A percentile compares a stretch with the other conserved stretches of the same genome.
Evolutionary conservation across 2,888 invertebrate species (phyloP).

Genomic region (Amphimallon solstitiale): DNA sequence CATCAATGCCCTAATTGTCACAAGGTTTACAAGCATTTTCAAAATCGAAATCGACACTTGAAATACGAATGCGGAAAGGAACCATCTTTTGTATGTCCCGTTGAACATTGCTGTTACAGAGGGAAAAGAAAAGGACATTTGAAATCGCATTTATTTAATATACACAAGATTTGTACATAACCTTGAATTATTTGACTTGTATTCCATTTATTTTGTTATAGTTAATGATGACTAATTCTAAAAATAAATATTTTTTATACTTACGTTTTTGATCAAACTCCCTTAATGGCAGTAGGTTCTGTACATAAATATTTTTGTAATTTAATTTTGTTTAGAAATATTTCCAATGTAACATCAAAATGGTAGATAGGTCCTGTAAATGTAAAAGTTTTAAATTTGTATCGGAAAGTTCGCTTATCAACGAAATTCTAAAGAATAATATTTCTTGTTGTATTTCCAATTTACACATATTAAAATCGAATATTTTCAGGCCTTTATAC

Average conservation of each 20-base stretch:
- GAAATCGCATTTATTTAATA: constrained; percentile 37
- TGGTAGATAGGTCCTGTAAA: no score
- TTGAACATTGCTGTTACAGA: constrained; percentile 36
- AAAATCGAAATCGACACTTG: constrained; percentile 46
- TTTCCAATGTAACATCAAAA: no score
- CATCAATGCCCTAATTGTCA: constrained; percentile 33
- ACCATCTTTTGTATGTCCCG: constrained; percentile 38
- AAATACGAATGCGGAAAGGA: constrained; percentile 49
- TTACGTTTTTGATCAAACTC: constrained; percentile 1
- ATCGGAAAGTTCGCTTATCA: neutral
- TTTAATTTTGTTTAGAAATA: neutral
- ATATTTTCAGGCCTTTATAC: constrained; percentile 40
- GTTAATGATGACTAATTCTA: neutral
- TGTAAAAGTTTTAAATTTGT: no score
- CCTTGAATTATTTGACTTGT: neutral
- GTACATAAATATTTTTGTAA: neutral
- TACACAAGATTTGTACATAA: constrained; percentile 21
- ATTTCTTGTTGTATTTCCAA: neutral
- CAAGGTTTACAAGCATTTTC: constrained; percentile 40
- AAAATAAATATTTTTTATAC: neutral
- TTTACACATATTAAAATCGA: neutral
- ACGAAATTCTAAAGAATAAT: neutral
- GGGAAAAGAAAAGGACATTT: constrained; percentile 40
- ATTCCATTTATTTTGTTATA: neutral
- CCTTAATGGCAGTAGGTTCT: no score